phyloP scores from a whole-genome alignment of 2,113 vertebrate genomes.

The Triplophysa dalaica region DNA sequence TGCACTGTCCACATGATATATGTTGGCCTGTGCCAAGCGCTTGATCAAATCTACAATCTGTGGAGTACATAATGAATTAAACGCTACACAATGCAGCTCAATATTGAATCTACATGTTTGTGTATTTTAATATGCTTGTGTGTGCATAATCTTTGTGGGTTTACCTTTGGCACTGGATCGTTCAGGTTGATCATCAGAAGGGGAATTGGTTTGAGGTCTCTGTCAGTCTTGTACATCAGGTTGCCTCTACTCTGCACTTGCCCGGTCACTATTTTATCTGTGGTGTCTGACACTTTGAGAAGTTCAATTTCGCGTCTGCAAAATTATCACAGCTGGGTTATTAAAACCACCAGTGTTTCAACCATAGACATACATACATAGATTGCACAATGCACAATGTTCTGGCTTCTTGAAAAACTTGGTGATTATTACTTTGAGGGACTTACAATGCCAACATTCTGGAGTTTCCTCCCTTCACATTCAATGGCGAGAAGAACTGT shows the following conservation, averaged over 20 bases:
- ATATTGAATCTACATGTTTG: neutral
- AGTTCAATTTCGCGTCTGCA: constrained; percentile 75
- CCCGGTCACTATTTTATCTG: neutral
- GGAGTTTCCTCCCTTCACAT: constrained; percentile 72
- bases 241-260: constrained; percentile 66
- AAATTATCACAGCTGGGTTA: neutral
- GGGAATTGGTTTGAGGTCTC: constrained; percentile 62
- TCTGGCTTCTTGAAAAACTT: no score
- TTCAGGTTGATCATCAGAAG: constrained; percentile 70
- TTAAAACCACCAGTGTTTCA: neutral
- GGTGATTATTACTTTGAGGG: no score
- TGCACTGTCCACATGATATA: constrained; percentile 67
- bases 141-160: neutral
- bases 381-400: no score
- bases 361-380: neutral
- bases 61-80: constrained; percentile 3
- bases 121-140: neutral
- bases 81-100: neutral
- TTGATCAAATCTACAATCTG: constrained; percentile 78
- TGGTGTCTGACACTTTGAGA: constrained; percentile 64
- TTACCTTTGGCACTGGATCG: constrained; percentile 73
- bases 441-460: constrained; percentile 70
- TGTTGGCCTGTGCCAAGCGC: constrained; percentile 72
- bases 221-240: constrained; percentile 68
- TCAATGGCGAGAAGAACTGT: constrained; percentile 73